Percentiles rank a stretch among this genome's conserved stretches.
Evolutionary conservation across 2,797 vertebrate species (phyloP).

Genomic region (Ptychadena robeensis): DNA sequence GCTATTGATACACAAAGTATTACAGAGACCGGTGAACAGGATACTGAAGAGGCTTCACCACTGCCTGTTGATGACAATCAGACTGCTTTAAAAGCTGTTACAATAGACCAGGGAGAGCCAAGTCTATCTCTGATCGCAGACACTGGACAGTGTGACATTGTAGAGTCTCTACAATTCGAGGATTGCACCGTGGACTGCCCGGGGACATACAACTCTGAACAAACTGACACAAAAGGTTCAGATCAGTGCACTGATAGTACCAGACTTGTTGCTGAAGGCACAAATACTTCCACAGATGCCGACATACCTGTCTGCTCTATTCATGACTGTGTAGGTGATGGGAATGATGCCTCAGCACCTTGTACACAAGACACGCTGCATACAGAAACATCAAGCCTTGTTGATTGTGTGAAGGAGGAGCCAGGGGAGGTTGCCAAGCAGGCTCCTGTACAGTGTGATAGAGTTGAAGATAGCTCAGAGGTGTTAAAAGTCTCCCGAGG

Average conservation of each 20-base stretch:
- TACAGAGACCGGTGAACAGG: constrained; percentile 61
- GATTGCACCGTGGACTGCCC: not conserved
- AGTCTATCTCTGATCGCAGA: not conserved
- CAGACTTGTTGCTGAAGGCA: not conserved
- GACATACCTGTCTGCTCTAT: not conserved
- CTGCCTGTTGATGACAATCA: not conserved
- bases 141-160: not conserved
- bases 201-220: not conserved
- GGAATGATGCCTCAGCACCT: not conserved
- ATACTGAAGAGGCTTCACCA: not conserved
- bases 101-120: not conserved
- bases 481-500: constrained; percentile 25
- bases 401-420: constrained; percentile 30
- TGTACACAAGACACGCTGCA: not conserved
- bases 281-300: not conserved
- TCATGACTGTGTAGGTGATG: not conserved
- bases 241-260: not conserved
- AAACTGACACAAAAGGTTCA: not conserved
- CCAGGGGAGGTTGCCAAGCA: constrained; percentile 27
- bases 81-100: not conserved
- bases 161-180: not conserved
- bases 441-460: rapidly evolving
- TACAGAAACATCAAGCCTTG: not conserved
- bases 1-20: constrained; percentile 23
- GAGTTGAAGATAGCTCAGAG: constrained; percentile 55